These are phyloP conservation scores for Apis dorsata DNA, from an alignment of 1,140 invertebrate species.

Conservation along the genomic window DNA sequence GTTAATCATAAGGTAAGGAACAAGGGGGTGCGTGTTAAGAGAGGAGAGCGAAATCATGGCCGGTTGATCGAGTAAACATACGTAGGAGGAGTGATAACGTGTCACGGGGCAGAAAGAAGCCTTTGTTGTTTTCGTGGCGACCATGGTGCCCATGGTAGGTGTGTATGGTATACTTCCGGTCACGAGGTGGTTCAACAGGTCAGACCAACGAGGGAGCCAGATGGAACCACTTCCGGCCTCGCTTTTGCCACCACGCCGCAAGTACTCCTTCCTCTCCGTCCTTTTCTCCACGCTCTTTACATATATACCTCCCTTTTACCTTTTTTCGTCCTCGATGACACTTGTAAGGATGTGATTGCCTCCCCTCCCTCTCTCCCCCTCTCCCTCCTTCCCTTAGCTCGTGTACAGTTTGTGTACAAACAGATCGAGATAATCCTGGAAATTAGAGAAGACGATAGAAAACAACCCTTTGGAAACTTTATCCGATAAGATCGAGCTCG, in stretches of 20 bases:
- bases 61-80: constrained; percentile 69
- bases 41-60: constrained; percentile 42
- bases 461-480: neutral
- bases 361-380: neutral
- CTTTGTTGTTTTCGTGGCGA: constrained; percentile 72
- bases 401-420: constrained; percentile 28
- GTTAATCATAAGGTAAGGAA: neutral
- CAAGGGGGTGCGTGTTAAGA: neutral
- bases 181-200: constrained; percentile 81
- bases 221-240: constrained; percentile 79
- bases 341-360: constrained; percentile 1
- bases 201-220: constrained; percentile 78
- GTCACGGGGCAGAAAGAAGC: constrained; percentile 71
- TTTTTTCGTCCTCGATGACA: constrained; percentile 16
- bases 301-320: neutral
- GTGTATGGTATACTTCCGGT: constrained; percentile 79
- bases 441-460: neutral
- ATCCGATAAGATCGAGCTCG: neutral
- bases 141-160: constrained; percentile 71
- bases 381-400: neutral
- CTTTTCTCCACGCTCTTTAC: constrained; percentile 10
- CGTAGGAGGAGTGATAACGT: constrained; percentile 66
- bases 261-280: constrained; percentile 20
- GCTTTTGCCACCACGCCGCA: constrained; percentile 47
- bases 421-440: constrained; percentile 13